Conservation (phyloP, 2,113 vertebrate genomes). For the Spilogale gracilis region DNA sequence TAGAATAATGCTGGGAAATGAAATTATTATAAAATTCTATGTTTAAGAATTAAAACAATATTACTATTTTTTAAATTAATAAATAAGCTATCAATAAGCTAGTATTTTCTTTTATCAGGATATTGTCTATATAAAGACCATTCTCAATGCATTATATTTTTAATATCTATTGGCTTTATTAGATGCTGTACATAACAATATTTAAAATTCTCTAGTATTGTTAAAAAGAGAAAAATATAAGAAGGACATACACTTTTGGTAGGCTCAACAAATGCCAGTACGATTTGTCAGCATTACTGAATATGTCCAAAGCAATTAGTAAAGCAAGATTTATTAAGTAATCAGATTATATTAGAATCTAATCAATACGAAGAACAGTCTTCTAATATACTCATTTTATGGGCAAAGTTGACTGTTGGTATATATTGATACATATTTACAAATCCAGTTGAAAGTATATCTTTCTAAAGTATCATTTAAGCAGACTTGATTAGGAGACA, state of each 20-base stretch:
- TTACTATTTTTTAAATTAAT: background rate
- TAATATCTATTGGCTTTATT: background rate
- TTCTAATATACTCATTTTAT: background rate
- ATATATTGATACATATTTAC: background rate
- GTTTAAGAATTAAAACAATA: slow-evolving; percentile 24
- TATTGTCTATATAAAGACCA: background rate
- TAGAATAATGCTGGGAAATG: background rate
- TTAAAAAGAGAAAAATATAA: background rate
- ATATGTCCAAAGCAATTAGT: background rate
- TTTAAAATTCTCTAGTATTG: background rate
- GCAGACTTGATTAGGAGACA: slow-evolving; percentile 4
- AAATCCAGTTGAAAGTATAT: background rate
- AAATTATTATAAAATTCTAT: slow-evolving; percentile 40
- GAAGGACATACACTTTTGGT: background rate
- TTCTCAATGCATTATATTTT: background rate
- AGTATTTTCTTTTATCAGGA: background rate
- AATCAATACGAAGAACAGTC: background rate
- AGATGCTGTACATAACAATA: background rate
- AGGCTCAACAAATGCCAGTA: background rate
- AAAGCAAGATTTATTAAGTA: background rate
- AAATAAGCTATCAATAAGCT: background rate
- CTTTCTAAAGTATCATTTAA: slow-evolving; percentile 5
- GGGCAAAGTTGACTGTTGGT: background rate
- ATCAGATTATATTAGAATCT: background rate
- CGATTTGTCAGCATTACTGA: background rate